phyloP scores from a whole-genome alignment of 2,888 invertebrate species.

The Apamea sordens region DNA sequence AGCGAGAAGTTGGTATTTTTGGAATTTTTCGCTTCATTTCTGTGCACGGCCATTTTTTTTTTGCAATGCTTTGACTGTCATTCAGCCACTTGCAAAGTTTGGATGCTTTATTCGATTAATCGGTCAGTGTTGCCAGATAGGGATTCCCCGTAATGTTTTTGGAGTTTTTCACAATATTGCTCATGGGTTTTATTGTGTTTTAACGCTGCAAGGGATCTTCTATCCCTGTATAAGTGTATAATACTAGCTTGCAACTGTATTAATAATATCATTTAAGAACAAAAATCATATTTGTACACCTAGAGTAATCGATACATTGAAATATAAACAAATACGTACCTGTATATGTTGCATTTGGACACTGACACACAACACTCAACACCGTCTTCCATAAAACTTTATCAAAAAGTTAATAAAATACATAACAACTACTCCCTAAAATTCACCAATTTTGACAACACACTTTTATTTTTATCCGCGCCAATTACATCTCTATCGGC shows the following conservation, averaged over 20 bases:
- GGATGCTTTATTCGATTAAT: slow-evolving; percentile 75
- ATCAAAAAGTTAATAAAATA: not conserved
- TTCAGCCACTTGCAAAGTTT: slow-evolving; percentile 73
- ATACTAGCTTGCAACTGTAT: not conserved
- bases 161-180: not conserved
- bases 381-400: not conserved
- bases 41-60: slow-evolving; percentile 60
- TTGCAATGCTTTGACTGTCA: slow-evolving; percentile 65
- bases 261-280: no score
- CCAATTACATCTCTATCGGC: slow-evolving; percentile 22
- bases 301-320: not conserved
- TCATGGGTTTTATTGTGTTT: not conserved
- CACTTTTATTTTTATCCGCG: slow-evolving; percentile 28
- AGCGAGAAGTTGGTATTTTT: slow-evolving; percentile 75
- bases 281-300: not conserved
- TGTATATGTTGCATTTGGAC: not conserved
- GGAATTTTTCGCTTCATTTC: slow-evolving; percentile 75
- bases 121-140: slow-evolving; percentile 53
- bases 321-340: not conserved
- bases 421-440: not conserved
- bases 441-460: not conserved
- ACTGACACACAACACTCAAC: not conserved
- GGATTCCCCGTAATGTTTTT: slow-evolving; percentile 19
- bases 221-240: no score
- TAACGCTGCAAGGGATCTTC: not conserved